Evolutionary conservation across 2,113 vertebrate species (phyloP), one percentile per base, ranked within the genome.

Genomic region (Ptychochromis oligacanthus): DNA sequence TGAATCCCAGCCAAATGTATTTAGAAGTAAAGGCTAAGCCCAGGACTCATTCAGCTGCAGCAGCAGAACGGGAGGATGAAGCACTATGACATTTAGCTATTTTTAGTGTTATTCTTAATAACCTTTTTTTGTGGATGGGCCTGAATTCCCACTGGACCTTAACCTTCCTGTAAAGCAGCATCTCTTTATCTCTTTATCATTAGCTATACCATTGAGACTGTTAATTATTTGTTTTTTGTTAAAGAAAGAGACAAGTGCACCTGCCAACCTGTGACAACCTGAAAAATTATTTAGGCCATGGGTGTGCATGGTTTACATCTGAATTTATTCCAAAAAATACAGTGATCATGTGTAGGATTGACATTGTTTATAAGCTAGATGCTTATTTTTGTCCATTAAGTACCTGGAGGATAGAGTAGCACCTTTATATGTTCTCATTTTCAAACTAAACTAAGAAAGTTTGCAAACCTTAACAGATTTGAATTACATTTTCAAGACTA

Each of bases 1-100:
- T 67, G 43, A 79, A 57, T 57, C 74, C n/a, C 55, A 72, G 81
- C 31, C 81, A 82, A 77, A 81, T 61, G n/a, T 65, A 55, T 79
- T 72, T 65, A 34, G 67, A 72, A 72, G 54, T 72, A 57, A 88
- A 82, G 46, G 18, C 67, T 74, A 24, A 54, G 40, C 46, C 55
- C 57, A 14, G 72, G 28, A 77, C 76, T 72, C 59, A 81, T 77
- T 84, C 24, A 87, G 74, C 15, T 78, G 20, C 22, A 54, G 65
- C 52, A 54, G 46, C 55, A 58, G 24, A 61, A 64, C 62, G 28
- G 34, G 54, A 59, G 4, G 61, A 79, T 18, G 17, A 77, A 10
- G 18, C 55, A 46, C 55, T 61, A 5, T 65, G 34, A 43, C 59
- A n/a, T 75, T 52, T 43, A 7, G 14, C 38, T 55, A 38, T 60